A percentile compares a stretch with the other conserved stretches of the same genome.
phyloP scores from a whole-genome alignment of 1,140 invertebrate genomes.

The Aradophagus sp. region DNA sequence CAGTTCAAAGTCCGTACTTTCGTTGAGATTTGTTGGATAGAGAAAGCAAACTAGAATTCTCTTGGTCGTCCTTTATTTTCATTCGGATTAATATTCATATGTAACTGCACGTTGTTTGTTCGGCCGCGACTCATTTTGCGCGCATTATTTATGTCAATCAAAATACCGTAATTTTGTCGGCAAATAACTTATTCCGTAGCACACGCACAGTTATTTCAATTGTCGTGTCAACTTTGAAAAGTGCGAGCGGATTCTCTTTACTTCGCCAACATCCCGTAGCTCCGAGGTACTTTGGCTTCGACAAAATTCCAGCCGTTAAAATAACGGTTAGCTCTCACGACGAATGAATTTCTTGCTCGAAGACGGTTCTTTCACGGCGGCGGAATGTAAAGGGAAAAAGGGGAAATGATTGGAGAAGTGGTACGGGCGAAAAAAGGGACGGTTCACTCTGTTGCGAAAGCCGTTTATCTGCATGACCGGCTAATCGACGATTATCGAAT shows the following conservation, averaged over 20 bases:
- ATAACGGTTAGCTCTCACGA: conserved; percentile 50
- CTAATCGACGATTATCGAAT: no score
- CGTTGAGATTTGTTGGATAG: no score
- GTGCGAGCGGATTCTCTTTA: conserved; percentile 33
- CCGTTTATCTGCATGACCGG: no score
- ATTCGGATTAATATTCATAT: no score
- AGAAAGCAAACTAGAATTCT: no score
- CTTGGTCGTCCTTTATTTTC: no score
- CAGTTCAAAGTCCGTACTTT: no score
- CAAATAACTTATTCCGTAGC: conserved; percentile 7
- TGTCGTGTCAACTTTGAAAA: conserved; percentile 44
- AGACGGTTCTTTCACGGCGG: conserved; percentile 1
- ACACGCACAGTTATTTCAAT: conserved; percentile 37
- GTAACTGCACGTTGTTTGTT: background rate
- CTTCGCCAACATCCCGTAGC: conserved; percentile 12
- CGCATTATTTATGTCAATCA: conserved; percentile 33
- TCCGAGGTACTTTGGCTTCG: conserved; percentile 17
- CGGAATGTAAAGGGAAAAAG: conserved; percentile 5
- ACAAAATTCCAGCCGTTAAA: conserved; percentile 50
- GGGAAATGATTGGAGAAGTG: no score
- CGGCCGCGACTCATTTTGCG: background rate
- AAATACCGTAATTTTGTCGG: conserved; percentile 5
- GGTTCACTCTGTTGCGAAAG: no score
- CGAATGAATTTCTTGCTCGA: conserved; percentile 53
- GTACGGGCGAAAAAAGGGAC: no score